Evolutionary conservation across 2,888 invertebrate genomes (phyloP).

Genomic region (Drosophila ustulata): DNA sequence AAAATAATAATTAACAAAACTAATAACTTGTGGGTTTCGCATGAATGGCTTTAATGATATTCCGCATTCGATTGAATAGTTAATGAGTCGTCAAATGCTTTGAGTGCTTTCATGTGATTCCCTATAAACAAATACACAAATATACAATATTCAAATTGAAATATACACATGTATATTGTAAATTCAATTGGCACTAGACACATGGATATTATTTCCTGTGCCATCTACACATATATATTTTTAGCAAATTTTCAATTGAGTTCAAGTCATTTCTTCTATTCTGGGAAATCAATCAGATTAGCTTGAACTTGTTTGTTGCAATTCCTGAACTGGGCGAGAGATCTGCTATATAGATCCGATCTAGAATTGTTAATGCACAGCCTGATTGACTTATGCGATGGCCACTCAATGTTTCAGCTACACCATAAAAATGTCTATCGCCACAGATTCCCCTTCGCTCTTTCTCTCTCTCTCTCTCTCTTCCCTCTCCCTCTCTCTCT

Average conservation of each 20-base stretch:
- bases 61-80: slow-evolving; percentile 10
- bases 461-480: background rate
- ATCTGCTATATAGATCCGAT: slow-evolving; percentile 6
- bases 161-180: background rate
- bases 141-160: too few species aligned
- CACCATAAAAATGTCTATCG: slow-evolving; percentile 46
- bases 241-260: too few species aligned
- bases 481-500: background rate
- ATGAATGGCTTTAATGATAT: slow-evolving; percentile 6
- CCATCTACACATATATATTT: background rate
- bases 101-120: slow-evolving; percentile 21
- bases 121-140: background rate
- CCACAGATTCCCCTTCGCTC: background rate
- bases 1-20: background rate
- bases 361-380: slow-evolving; percentile 18
- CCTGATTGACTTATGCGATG: slow-evolving; percentile 31
- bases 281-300: too few species aligned
- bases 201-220: background rate
- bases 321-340: too few species aligned
- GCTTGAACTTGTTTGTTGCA: too few species aligned
- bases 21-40: slow-evolving; percentile 1
- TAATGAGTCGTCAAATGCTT: slow-evolving; percentile 21
- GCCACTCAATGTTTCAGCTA: slow-evolving; percentile 35
- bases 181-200: background rate
- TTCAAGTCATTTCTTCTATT: too few species aligned